Base-by-base conservation (phyloP, 2,113 vertebrate genomes). In the Callorhinus ursinus region DNA sequence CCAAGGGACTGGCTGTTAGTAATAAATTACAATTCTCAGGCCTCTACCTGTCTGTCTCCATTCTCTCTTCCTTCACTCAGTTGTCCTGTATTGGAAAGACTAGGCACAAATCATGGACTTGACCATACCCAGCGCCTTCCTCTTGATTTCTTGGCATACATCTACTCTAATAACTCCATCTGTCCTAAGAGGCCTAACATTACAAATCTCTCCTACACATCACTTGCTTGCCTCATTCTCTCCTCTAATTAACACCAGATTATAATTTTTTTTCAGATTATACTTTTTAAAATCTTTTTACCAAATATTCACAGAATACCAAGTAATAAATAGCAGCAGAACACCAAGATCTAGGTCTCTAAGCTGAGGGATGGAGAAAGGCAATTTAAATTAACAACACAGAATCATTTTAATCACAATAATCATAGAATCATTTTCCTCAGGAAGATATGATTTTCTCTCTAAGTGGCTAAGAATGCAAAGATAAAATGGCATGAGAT, bases 91-190 rank as follows among this genome's bases (percentile, higher is more conserved):
- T 4, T 16, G 9, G 51, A 39, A 59, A 15, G 22, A 1, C 21
- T 39, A 3, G 6, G 36, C 22, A 0, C 2, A 8, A 13, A 33
- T 6, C 10, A 7, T 6, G 16, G 33, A 57, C 39, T 0, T 24
- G 15, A 92, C 39, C 31, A 3, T n/a, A 21, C 7, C 12, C 55
- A 21, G 9, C 0, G 4, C 5, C 42, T 85, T 82, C 24, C 57
- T 80, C 36, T 71, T 76, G 36, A 53, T 46, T 65, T 77, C 51
- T 24, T 71, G 51, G 28, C 10, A 18, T 7, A 21, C 7, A 63
- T n/a, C 39, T 51, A 11, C n/a, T 85, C 0, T 42, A 87, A 65
- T 26, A 80, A 51, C 2, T 55, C n/a, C 46, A 26, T 11, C 49
- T 36, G 2, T 79, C 42, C 10, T 10, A 8, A 84, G 49, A 49